Conservation (phyloP, 2,797 vertebrate species). For the Mormyrus proboscirostris region DNA sequence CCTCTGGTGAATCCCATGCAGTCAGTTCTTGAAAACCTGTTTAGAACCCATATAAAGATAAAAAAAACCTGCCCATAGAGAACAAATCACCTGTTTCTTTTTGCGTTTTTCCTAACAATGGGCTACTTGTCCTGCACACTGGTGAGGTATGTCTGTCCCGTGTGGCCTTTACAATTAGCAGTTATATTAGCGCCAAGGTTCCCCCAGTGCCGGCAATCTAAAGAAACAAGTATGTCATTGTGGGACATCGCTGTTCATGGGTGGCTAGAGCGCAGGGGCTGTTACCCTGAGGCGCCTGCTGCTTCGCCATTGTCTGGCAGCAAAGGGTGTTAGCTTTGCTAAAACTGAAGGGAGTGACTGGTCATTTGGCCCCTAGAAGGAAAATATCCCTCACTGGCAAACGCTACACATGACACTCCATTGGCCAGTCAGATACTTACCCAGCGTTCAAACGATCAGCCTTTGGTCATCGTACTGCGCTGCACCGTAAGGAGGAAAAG, state of each 20-base stretch:
- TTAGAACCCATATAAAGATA: background rate
- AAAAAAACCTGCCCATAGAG: background rate
- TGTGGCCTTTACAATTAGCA: background rate
- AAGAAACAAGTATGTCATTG: background rate
- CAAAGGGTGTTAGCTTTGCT: background rate
- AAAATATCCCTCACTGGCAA: slow-evolving; percentile 10
- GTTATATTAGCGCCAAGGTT: background rate
- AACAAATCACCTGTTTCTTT: background rate
- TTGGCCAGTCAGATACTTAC: background rate
- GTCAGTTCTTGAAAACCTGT: background rate
- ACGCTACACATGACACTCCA: background rate
- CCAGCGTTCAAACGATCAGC: background rate
- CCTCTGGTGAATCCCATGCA: background rate
- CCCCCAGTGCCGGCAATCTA: background rate
- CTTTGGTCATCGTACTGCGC: background rate
- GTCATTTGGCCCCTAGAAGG: slow-evolving; percentile 3
- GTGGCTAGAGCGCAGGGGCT: background rate
- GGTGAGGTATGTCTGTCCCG: background rate
- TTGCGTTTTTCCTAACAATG: background rate
- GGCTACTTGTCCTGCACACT: background rate
- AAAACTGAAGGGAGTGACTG: background rate
- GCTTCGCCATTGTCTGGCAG: background rate
- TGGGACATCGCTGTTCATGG: background rate
- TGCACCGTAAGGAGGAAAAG: background rate
- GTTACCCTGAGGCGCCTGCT: background rate